Evolutionary conservation across 2,797 vertebrate species (phyloP), one percentile per base, ranked within the genome.

Genomic region (Peromyscus nudipes): DNA sequence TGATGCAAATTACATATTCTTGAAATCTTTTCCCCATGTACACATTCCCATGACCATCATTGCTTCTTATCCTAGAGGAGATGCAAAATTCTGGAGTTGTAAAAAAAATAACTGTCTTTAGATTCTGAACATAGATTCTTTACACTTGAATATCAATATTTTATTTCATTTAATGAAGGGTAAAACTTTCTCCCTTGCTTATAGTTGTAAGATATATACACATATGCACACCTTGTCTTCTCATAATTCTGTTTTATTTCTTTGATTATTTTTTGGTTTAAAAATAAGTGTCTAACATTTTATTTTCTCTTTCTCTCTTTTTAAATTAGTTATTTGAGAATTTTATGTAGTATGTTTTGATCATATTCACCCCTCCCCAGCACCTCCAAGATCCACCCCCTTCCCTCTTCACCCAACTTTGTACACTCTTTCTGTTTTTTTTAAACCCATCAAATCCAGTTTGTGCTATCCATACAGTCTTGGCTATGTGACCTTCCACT

Each of bases 61-160:
- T 69, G 37, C 31, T 79, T 95, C 87, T 82, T n/a, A 83, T 86
- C 67, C 82, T 92, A 80, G 89, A 71, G 79, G 71, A 93, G 67
- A 96, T 83, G 46, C 40, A 65, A 91, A 86, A 89, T 91, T 31
- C 67, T 67, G 27, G 19, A 81, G 40, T 83, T 40, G 76, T 21
- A 13, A 55, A 67, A 67, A 88, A 80, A 69, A 81, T 14, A 6
- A 65, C 55, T 1, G 25, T 79, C 40, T 94, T 17, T 1, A 76
- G 25, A 3, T 57, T 75, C 16, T 57, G 2, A 31, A 40, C n/a
- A 73, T 13, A 3, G 29, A 40, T 65, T 91, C 49, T 40, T 96
- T 23, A 71, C 4, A 46, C 27, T 55, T 95, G 65, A 34, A 10
- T 40, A 67, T 85, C 57, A 85, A 25, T 34, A 27, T 85, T 49